These are phyloP conservation scores for Diabrotica balteata DNA, from an alignment of 2,888 invertebrate genomes.

Conservation along the genomic window DNA sequence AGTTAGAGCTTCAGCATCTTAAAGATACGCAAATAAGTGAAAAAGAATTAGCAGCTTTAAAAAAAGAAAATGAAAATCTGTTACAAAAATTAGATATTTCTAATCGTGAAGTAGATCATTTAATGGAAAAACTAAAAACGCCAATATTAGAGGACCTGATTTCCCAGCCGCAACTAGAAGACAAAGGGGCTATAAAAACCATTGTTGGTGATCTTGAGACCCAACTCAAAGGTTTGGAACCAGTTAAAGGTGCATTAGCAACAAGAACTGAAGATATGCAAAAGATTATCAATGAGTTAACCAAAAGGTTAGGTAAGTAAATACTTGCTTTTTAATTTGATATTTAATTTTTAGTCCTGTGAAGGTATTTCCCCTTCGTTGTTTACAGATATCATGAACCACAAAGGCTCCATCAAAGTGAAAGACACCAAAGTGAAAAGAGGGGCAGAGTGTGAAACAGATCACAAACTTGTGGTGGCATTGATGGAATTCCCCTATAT, in stretches of 20 bases:
- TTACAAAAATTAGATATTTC: slow-evolving; percentile 44
- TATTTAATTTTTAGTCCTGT: not conserved
- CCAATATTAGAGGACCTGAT: slow-evolving; percentile 24
- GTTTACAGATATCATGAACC: too few species aligned
- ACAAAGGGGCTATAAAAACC: slow-evolving; percentile 48
- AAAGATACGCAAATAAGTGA: slow-evolving; percentile 29
- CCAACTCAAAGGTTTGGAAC: slow-evolving; percentile 39
- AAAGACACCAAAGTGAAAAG: too few species aligned
- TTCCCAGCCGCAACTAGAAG: slow-evolving; percentile 43
- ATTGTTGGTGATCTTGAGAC: slow-evolving; percentile 49
- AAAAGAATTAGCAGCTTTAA: slow-evolving; percentile 37
- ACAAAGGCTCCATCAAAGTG: too few species aligned
- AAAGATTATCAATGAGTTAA: slow-evolving; percentile 42
- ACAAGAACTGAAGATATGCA: slow-evolving; percentile 36
- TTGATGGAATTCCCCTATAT: too few species aligned
- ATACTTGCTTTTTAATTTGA: not conserved
- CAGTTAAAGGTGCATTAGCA: not conserved
- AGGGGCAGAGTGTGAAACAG: too few species aligned
- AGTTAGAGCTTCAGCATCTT: slow-evolving; percentile 39
- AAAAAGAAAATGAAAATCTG: slow-evolving; percentile 46
- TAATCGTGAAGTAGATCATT: slow-evolving; percentile 42
- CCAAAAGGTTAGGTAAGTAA: slow-evolving; percentile 38
- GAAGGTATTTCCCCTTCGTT: not conserved
- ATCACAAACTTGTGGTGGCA: too few species aligned
- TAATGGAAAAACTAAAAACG: slow-evolving; percentile 45